phyloP scores from a whole-genome alignment of 92 coral and sea anemone species.

The Epizoanthus rinbou region DNA sequence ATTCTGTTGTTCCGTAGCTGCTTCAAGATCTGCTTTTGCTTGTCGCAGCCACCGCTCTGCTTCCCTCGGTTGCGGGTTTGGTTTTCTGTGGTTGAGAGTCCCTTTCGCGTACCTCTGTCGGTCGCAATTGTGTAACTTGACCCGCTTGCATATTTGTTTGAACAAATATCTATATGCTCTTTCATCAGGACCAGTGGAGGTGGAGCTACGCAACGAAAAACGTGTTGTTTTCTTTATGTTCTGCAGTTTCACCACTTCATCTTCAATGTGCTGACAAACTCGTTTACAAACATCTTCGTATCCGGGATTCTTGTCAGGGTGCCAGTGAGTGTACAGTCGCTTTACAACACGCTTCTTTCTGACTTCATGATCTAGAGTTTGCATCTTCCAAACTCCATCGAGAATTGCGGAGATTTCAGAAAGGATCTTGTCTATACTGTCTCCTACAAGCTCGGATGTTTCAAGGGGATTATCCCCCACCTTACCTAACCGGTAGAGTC shows the following conservation, averaged over 20 bases:
- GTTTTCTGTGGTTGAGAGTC: background rate
- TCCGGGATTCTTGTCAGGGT: slow-evolving; percentile 72
- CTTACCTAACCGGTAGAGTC: slow-evolving; percentile 47
- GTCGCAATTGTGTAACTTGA: no score
- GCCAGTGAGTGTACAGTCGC: slow-evolving; percentile 74
- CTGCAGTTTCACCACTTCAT: slow-evolving; percentile 62
- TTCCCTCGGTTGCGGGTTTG: slow-evolving; percentile 69
- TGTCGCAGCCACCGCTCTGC: slow-evolving; percentile 70
- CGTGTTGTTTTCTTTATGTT: background rate
- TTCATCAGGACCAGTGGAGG: no score
- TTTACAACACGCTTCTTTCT: slow-evolving; percentile 55
- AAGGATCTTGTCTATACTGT: slow-evolving; percentile 1
- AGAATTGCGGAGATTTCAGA: slow-evolving; percentile 52
- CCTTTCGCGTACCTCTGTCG: no score
- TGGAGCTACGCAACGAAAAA: no score
- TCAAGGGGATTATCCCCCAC: background rate
- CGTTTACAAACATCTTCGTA: slow-evolving; percentile 57
- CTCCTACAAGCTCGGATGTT: background rate
- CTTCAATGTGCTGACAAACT: slow-evolving; percentile 61
- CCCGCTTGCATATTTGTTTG: no score
- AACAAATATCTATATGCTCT: no score
- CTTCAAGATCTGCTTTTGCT: slow-evolving; percentile 63
- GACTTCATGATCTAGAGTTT: slow-evolving; percentile 24
- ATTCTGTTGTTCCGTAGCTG: slow-evolving; percentile 47
- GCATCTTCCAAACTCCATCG: slow-evolving; percentile 63